phyloP scores from a whole-genome alignment of 2,797 vertebrate species.

The Tragopan temminckii region DNA sequence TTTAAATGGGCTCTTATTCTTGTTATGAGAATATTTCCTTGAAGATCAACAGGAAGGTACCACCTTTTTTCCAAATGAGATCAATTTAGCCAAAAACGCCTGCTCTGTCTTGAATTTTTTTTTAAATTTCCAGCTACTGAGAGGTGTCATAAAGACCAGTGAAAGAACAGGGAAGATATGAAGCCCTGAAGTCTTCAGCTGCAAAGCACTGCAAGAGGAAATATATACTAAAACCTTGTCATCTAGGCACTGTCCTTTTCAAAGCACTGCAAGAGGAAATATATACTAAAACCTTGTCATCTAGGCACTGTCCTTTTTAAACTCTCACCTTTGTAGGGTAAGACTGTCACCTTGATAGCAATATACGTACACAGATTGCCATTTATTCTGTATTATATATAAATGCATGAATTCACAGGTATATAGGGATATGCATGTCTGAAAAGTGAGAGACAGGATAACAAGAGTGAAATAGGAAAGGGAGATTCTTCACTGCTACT shows the following conservation, averaged over 20 bases:
- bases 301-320: neutral
- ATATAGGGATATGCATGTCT: neutral
- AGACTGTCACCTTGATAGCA: neutral
- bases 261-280: neutral
- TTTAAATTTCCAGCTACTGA: neutral
- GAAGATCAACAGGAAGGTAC: neutral
- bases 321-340: neutral
- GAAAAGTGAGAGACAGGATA: neutral
- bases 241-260: neutral
- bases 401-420: rapidly evolving
- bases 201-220: neutral
- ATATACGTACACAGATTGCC: neutral
- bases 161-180: neutral
- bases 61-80: neutral
- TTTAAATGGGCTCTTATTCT: neutral
- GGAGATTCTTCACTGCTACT: neutral
- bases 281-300: neutral
- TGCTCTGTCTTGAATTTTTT: neutral
- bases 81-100: neutral
- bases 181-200: neutral
- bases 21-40: neutral
- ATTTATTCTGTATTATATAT: neutral
- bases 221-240: neutral
- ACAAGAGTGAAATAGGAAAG: neutral
- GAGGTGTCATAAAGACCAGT: neutral